A percentile compares a stretch with the other conserved stretches of the same genome.
Conservation (phyloP, 2,797 vertebrate genomes). For the Percopsis omiscomaycus region DNA sequence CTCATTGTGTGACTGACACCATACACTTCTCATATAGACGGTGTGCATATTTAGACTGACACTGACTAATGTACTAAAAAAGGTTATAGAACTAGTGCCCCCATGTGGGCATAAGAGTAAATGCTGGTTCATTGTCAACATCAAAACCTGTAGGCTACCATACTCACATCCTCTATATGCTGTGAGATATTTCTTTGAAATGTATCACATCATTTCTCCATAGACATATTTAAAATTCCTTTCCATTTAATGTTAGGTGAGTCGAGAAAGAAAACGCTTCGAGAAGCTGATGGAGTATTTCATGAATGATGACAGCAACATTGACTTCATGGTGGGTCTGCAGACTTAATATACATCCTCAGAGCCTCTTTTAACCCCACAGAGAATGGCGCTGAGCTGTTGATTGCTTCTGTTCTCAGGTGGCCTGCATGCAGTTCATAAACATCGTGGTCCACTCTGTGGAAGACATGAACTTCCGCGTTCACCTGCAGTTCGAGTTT, state of each 20-base stretch:
- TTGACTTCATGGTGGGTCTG: slow-evolving; percentile 93
- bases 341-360: not conserved
- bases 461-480: slow-evolving; percentile 98
- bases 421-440: slow-evolving; percentile 98
- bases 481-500: slow-evolving; percentile 95
- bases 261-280: slow-evolving; percentile 90
- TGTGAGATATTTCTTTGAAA: not conserved
- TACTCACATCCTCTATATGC: not conserved
- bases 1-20: slow-evolving; percentile 34
- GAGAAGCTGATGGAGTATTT: slow-evolving; percentile 98
- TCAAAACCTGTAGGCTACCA: not conserved
- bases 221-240: not conserved
- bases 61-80: slow-evolving; percentile 4
- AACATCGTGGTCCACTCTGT: slow-evolving; percentile 97
- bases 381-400: not conserved
- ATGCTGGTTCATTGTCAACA: not conserved
- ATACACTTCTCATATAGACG: slow-evolving; percentile 21
- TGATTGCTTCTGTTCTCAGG: slow-evolving; percentile 66
- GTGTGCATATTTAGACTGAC: not conserved
- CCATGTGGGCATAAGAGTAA: slow-evolving; percentile 26
- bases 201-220: not conserved
- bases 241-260: slow-evolving; percentile 75
- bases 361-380: not conserved
- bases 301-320: slow-evolving; percentile 90
- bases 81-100: not conserved